Evolutionary conservation across 1,140 invertebrate species (phyloP), one percentile per base, ranked within the genome.

Genomic region (Sarcophaga peregrina): DNA sequence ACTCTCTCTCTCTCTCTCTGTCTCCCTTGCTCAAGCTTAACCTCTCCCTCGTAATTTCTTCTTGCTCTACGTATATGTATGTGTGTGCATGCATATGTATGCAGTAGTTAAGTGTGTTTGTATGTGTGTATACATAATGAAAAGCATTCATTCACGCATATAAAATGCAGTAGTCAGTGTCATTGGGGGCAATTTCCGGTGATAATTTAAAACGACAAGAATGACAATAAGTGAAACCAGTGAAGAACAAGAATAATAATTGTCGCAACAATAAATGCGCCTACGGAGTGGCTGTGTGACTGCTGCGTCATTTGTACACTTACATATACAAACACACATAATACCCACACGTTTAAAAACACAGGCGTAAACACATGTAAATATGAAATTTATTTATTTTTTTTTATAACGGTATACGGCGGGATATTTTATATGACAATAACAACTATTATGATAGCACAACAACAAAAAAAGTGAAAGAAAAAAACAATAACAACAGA

Each of bases 171-270:
- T 25, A 72, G 4, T 1, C 4, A 72, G 62, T 72, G 62, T 72
- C 62, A 72, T 72, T 72, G 62, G 37, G 62, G 62, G 62, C 62
- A 72, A 72, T 72, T 72, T 72, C 62, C 62, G 62, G 62, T 72
- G 62, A 72, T 72, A 72, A 68, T 72, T 72, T 72, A 72, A 72
- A 72, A 72, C 62, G 62, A 72, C 62, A 72, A 72, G 20, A 25
- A 72, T 20, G 62, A 72, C 62, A 72, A 11, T 25, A 72, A 72
- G 62, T 20, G 37, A 72, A 68, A 72, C 62, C 62, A 72, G 62
- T 72, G 37, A 72, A 68, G n/a, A 72, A 72, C 62, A 72, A 72
- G 62, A 72, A 72, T 72, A 68, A 72, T 72, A 72, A 72, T 72
- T 72, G 62, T 72, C 62, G 62, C 62, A 37, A 37, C 25, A 37